Evolutionary conservation across 53 echinoderm and acorn worm genomes (phyloP), one percentile per base, ranked within the genome.

Genomic region (Astropecten irregularis): DNA sequence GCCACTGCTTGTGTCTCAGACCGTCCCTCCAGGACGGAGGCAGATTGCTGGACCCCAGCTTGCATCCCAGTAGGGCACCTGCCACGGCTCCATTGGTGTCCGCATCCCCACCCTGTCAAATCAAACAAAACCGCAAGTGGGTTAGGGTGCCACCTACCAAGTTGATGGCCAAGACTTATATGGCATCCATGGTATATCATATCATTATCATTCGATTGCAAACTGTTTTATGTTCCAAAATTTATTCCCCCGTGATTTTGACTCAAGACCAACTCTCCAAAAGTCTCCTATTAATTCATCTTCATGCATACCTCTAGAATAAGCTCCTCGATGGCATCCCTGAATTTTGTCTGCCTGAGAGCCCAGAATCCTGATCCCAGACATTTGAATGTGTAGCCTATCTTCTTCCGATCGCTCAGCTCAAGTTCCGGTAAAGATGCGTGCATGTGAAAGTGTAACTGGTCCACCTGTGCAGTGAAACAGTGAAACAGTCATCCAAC

Each of bases 21-120:
- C 68, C 77, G 25, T 89, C 58, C 48, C 56, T 66, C 89, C 89
- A 89, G n/a, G 89, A 25, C 18, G 42, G 4, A 0, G 89, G 89
- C 33, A 89, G 68, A 0, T 54, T 77, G 23, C 31, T 48, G 57
- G 40, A 67, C 7, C 89, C 89, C 7, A 89, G 65, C 42, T 84
- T 89, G 52, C 89, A 89, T 1, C 89, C 89, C 16, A 89, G 71
- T 20, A 89, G 58, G 3, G 89, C 89, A 0, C 89, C 89, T 7
- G 89, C 89, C 10, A 89, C 89, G 4, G 89, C 89, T 51, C 84
- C 84, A 69, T 89, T 89, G 28, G 89, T 89, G 68, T 89, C 89
- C 0, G 89, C 84, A 69, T 89, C 89, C 22, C 89, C 89, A 40
- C 67, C 89, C 89, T 89, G 54, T 13, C 26, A 72, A 65, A 60